These are phyloP conservation scores for Zonitis immaculata DNA, from an alignment of 2,888 invertebrate species.

Conservation along the genomic window DNA sequence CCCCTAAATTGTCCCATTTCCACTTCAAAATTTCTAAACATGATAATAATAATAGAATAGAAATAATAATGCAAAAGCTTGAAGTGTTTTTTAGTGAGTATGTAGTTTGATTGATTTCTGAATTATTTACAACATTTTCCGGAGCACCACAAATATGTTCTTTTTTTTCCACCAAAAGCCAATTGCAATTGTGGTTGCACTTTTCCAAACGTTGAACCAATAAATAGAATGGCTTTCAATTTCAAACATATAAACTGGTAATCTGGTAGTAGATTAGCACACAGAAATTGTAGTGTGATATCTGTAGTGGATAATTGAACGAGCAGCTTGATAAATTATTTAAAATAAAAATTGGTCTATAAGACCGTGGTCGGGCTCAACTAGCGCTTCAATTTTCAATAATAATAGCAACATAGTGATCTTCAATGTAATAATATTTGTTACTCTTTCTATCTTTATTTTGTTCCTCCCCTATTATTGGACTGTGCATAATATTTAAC, in stretches of 20 bases:
- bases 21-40: too few relatives aligned
- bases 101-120: background rate
- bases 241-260: slow-evolving; percentile 1
- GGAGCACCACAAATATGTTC: background rate
- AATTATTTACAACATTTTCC: background rate
- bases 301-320: slow-evolving; percentile 9
- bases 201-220: background rate
- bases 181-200: background rate
- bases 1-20: background rate
- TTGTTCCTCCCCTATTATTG: background rate
- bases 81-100: background rate
- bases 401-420: too few relatives aligned
- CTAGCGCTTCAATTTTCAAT: background rate
- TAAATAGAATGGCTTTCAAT: background rate
- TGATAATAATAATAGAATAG: too few relatives aligned
- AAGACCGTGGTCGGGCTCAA: slow-evolving; percentile 1
- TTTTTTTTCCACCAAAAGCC: background rate
- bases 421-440: too few relatives aligned
- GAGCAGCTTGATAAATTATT: slow-evolving; percentile 9
- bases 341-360: slow-evolving; percentile 14
- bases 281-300: too few relatives aligned
- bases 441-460: background rate
- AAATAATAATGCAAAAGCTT: too few relatives aligned
- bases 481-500: too few relatives aligned
- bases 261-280: background rate